Evolutionary conservation across 1,140 invertebrate species (phyloP).

Genomic region (Batillaria attramentaria): DNA sequence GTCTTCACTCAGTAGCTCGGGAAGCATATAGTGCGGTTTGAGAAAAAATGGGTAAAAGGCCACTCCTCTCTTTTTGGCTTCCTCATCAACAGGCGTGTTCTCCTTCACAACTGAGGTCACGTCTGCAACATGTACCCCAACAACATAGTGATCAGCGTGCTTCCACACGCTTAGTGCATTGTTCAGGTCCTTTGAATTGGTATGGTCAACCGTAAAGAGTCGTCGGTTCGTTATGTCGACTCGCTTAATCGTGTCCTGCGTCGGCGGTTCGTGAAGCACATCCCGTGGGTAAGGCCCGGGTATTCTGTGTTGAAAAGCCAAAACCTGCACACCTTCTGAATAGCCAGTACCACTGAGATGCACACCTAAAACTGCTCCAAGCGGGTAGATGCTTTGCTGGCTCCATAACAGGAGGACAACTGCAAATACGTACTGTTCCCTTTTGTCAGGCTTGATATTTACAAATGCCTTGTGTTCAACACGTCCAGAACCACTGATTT

Average conservation of each 20-base stretch:
- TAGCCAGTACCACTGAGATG: constrained; percentile 30
- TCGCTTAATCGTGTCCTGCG: background rate
- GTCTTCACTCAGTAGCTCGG: constrained; percentile 65
- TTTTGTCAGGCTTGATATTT: constrained; percentile 33
- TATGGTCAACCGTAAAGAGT: constrained; percentile 98
- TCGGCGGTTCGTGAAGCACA: constrained; percentile 1
- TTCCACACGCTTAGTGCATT: constrained; percentile 87
- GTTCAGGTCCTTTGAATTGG: constrained; percentile 98
- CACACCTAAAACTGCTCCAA: constrained; percentile 47
- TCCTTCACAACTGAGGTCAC: constrained; percentile 61
- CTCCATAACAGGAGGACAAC: constrained; percentile 50
- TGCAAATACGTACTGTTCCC: constrained; percentile 45
- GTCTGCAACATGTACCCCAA: constrained; percentile 70
- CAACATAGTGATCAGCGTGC: constrained; percentile 37
- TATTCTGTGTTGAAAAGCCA: constrained; percentile 45
- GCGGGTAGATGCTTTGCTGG: constrained; percentile 40
- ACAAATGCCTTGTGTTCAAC: constrained; percentile 30
- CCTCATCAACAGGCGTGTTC: constrained; percentile 56
- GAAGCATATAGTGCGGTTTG: constrained; percentile 69
- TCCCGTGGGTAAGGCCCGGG: constrained; percentile 25
- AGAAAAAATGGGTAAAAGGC: constrained; percentile 62
- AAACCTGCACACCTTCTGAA: constrained; percentile 36
- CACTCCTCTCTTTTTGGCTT: constrained; percentile 60
- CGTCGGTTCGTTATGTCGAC: constrained; percentile 35
- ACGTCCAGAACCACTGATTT: constrained; percentile 28